Evolutionary conservation across 2,888 invertebrate species (phyloP).

Genomic region (Anorthoa munda): DNA sequence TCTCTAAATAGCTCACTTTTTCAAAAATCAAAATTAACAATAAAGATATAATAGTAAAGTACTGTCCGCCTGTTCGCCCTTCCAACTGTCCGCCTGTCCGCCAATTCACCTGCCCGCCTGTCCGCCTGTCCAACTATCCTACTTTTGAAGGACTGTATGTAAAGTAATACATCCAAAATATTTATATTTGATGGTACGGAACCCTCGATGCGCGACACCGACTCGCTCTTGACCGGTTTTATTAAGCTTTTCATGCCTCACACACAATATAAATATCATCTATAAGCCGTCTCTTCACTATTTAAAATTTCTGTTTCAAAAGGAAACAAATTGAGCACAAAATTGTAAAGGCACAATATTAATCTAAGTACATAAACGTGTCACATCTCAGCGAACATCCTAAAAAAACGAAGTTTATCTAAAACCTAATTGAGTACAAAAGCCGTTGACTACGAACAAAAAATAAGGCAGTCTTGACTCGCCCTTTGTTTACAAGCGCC

Average conservation of each 20-base stretch:
- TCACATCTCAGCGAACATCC: slow-evolving; percentile 38
- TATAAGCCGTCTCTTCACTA: neutral
- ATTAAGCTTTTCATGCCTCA: neutral
- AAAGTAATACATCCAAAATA: no score
- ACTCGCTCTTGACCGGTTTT: neutral
- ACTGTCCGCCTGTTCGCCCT: no score
- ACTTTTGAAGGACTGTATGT: no score
- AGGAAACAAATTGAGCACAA: neutral
- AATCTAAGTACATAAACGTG: slow-evolving; percentile 20
- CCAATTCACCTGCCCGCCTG: no score
- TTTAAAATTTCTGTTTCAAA: neutral
- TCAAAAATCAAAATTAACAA: no score
- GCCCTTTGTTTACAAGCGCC: slow-evolving; percentile 67
- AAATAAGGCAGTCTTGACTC: slow-evolving; percentile 64
- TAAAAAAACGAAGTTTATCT: slow-evolving; percentile 50
- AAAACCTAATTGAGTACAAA: slow-evolving; percentile 62
- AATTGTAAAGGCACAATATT: slow-evolving; percentile 8
- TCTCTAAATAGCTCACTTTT: no score
- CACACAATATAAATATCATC: no score
- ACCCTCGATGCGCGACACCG: no score
- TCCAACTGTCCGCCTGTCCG: no score
- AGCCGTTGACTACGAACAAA: slow-evolving; percentile 59
- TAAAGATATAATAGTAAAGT: no score
- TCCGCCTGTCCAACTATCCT: no score
- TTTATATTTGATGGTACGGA: no score